phyloP scores from a whole-genome alignment of 2,113 vertebrate genomes.

The Myotis lucifugus region DNA sequence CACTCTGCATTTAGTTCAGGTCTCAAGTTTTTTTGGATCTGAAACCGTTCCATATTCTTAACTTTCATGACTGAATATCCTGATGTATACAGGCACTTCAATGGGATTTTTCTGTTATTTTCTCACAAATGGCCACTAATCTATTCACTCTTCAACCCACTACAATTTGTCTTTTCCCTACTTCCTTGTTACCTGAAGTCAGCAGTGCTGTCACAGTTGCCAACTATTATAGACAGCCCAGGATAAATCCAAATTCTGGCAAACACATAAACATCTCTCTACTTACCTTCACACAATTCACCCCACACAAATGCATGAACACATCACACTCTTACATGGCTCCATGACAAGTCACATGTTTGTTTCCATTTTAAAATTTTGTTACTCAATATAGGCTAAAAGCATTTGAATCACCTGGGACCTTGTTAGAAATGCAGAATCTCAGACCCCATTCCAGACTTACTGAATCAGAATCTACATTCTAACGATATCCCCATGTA shows the following conservation, averaged over 20 bases:
- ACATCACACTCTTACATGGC: not conserved
- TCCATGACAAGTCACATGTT: not conserved
- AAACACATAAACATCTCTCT: not conserved
- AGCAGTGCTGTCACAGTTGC: not conserved
- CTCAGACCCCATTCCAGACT: not conserved
- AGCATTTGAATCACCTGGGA: not conserved
- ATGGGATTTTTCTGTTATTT: conserved; percentile 20
- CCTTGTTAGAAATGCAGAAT: not conserved
- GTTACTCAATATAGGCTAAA: not conserved
- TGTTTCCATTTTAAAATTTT: conserved; percentile 36
- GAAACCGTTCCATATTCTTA: not conserved
- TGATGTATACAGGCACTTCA: not conserved
- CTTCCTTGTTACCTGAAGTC: not conserved
- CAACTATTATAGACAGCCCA: not conserved
- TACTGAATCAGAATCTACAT: not conserved
- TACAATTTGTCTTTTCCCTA: not conserved
- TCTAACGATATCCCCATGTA: not conserved
- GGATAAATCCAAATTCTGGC: not conserved
- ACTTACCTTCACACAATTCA: not conserved
- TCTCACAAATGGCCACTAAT: not conserved
- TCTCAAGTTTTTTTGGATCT: not conserved
- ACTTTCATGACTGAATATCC: conserved; percentile 11
- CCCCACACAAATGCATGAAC: not conserved
- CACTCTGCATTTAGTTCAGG: not conserved
- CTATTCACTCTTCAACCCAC: not conserved